Conservation (phyloP, 2,888 invertebrate genomes). For the Cepaea hortensis region DNA sequence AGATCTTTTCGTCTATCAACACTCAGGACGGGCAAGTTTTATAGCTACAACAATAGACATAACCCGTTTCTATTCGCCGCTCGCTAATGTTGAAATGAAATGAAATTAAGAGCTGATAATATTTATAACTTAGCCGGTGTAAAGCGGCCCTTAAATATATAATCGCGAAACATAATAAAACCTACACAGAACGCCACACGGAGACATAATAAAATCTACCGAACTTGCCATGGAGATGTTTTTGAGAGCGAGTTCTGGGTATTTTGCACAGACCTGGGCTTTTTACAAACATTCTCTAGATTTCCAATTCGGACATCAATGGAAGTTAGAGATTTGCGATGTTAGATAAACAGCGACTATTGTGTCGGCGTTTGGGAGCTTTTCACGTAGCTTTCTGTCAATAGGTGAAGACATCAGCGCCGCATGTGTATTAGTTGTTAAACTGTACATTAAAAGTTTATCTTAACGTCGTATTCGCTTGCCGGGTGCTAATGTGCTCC, state of each 20-base stretch:
- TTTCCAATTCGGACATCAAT: neutral
- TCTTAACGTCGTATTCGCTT: neutral
- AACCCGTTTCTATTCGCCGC: neutral
- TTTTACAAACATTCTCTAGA: neutral
- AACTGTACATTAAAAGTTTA: neutral
- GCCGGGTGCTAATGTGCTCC: neutral
- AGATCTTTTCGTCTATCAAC: neutral
- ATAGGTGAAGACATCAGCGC: neutral
- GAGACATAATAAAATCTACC: neutral
- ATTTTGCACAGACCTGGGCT: neutral
- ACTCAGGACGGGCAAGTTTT: neutral
- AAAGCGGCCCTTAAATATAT: neutral
- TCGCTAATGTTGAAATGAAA: slow-evolving; percentile 17
- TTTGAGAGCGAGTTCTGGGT: neutral
- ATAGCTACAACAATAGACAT: neutral
- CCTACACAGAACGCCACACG: neutral
- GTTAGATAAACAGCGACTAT: neutral
- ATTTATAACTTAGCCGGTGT: slow-evolving; percentile 2
- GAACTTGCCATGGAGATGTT: neutral
- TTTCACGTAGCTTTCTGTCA: neutral
- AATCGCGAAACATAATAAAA: neutral
- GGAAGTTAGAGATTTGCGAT: neutral
- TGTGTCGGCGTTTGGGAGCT: neutral
- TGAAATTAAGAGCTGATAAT: slow-evolving; percentile 21
- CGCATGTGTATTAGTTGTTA: neutral